These are phyloP conservation scores for Pygoscelis antarcticus DNA, from an alignment of 2,113 vertebrate genomes.

Conservation along the genomic window DNA sequence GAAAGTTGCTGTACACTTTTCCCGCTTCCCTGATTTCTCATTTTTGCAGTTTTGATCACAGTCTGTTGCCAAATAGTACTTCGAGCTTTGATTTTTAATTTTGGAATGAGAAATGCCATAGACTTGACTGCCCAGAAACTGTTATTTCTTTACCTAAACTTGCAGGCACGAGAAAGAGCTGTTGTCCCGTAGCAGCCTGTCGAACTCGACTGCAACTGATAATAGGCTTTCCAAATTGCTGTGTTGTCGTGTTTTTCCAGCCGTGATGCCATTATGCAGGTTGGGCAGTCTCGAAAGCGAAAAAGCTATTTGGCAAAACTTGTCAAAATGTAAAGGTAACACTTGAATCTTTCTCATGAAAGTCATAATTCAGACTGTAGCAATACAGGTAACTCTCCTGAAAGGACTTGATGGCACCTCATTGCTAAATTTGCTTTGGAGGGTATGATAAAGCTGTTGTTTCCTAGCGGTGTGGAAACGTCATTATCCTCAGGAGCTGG, in stretches of 20 bases:
- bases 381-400: fast-evolving
- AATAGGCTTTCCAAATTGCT: not conserved
- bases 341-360: not conserved
- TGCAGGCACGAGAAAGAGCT: not conserved
- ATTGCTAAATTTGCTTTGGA: not conserved
- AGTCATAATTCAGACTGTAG: not conserved
- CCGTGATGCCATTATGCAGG: not conserved
- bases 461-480: fast-evolving
- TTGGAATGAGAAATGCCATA: not conserved
- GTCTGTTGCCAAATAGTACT: not conserved
- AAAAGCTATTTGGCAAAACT: not conserved
- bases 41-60: not conserved
- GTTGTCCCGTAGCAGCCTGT: not conserved
- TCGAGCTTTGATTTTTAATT: not conserved
- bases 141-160: not conserved
- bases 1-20: not conserved
- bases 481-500: not conserved
- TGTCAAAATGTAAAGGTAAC: not conserved
- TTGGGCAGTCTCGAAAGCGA: not conserved
- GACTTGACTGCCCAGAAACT: not conserved
- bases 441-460: not conserved
- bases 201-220: not conserved
- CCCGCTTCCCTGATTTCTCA: not conserved
- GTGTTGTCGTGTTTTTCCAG: not conserved
- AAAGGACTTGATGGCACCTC: not conserved